Base-by-base conservation (phyloP, 2,888 invertebrate genomes). In the Pseudoips prasinana region DNA sequence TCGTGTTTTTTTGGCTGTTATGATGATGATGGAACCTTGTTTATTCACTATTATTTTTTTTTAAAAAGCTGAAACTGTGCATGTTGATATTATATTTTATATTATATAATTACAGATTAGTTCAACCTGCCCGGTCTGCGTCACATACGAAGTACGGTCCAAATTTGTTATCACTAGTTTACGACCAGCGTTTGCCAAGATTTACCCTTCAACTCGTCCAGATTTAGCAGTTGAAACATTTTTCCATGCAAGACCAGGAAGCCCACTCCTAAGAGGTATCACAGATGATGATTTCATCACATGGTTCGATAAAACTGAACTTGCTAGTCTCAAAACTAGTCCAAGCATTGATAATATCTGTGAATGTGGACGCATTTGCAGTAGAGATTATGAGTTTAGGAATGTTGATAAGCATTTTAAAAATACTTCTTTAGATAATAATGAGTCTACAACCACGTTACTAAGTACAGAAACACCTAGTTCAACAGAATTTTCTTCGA, bases 241-340 rank as follows among this genome's bases (percentile, higher is more conserved):
- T 64, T 92, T 92, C 83, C 92, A 92, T 35, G 90, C 92, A 0
- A 78, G 84, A 51, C 78, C 85, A 25, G 90, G 90, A n/a, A 92
- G 92, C 45, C 90, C 90, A 7, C 72, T 92, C 18, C 75, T 92
- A 0, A 82, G 89, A 54, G 91, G 91, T 4, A 91, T 92, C 17
- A 91, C 91, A 7, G 92, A 92, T 33, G 92, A 92, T 51, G 92
- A 92, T 57, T 85, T 92, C 9, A 91, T 92, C 17, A 92, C 92
- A 1, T 92, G 92, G 92, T 92, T 92, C 53, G 92, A 92, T 22
- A 90, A 90, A 73, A 90, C 91, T 37, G 89, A 86, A 58, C 64
- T 85, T 2, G 83, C 82, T 1, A 90, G 85, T 45, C 74, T 86
- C 1, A 83, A 81, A 53, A 80, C 78, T 1, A 81, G 70, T 17